Evolutionary conservation across 2,797 vertebrate genomes (phyloP).

Genomic region (Myotis pilosus): DNA sequence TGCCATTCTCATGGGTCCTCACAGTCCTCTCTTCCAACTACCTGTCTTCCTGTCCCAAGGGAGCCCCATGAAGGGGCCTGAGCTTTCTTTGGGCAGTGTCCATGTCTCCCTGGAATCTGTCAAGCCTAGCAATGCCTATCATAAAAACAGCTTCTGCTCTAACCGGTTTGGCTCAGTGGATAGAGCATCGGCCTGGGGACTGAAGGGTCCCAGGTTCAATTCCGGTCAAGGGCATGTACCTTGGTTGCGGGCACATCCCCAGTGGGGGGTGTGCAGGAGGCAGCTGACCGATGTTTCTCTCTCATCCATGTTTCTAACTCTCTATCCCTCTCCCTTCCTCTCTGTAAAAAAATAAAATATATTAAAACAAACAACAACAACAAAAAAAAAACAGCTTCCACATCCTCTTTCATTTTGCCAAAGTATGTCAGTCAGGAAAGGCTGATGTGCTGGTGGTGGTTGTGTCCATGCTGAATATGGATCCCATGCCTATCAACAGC

Average conservation of each 20-base stretch:
- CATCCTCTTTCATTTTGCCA: conserved; percentile 93
- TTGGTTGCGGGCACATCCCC: no score
- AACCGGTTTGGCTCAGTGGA: no score
- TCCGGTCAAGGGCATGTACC: no score
- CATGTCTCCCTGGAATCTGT: conserved; percentile 93
- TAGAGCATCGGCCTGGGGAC: no score
- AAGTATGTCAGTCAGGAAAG: conserved; percentile 89
- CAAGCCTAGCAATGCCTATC: conserved; percentile 93
- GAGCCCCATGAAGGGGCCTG: conserved; percentile 85
- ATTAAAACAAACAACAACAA: no score
- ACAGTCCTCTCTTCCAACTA: conserved; percentile 88
- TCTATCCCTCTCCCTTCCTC: no score
- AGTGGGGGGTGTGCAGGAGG: no score
- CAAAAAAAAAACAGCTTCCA: conserved; percentile 83
- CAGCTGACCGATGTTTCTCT: no score
- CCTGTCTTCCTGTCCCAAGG: conserved; percentile 84
- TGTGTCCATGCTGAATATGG: conserved; percentile 94
- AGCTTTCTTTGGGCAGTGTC: conserved; percentile 89
- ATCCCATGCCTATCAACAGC: conserved; percentile 87
- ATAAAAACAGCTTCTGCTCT: conserved; percentile 90
- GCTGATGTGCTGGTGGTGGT: conserved; percentile 94
- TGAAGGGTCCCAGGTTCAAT: no score
- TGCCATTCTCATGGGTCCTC: conserved; percentile 82
- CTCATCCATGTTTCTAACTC: no score
- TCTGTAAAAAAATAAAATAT: no score